phyloP scores from a whole-genome alignment of 2,113 vertebrate genomes.

The Pterocles burchelli region DNA sequence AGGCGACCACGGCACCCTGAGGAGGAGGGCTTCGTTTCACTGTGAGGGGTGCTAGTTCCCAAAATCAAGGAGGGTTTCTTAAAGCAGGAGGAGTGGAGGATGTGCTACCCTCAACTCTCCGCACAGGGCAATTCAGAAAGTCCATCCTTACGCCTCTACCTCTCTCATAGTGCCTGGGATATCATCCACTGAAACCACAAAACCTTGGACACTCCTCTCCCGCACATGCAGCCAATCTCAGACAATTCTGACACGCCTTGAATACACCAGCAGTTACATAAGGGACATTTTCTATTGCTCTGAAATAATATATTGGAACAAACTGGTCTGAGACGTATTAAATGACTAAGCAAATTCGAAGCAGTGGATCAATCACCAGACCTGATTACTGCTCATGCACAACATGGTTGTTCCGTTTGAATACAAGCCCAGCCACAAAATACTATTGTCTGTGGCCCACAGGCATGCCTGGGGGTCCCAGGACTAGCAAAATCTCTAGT shows the following conservation, averaged over 20 bases:
- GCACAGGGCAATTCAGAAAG: background rate
- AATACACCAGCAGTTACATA: background rate
- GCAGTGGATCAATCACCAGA: background rate
- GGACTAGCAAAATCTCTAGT: background rate
- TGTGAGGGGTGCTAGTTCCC: background rate
- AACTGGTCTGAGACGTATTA: background rate
- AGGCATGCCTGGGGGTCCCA: background rate
- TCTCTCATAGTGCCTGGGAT: accelerated
- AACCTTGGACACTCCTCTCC: background rate
- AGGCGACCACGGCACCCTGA: accelerated
- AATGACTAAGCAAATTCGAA: background rate
- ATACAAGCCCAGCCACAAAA: background rate
- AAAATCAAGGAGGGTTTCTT: background rate
- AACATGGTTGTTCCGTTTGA: background rate
- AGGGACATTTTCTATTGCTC: background rate
- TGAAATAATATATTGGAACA: background rate
- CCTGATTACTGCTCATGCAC: background rate
- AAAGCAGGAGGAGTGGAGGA: background rate
- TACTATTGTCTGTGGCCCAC: background rate
- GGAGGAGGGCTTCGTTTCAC: background rate
- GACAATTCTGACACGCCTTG: background rate
- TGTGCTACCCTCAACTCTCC: background rate
- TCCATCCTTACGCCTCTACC: background rate
- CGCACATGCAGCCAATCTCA: background rate
- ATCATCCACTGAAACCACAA: background rate